A percentile compares a stretch with the other conserved stretches of the same genome.
These are phyloP conservation scores for Ficedula albicollis DNA, from an alignment of 2,797 vertebrate species.

Conservation along the genomic window DNA sequence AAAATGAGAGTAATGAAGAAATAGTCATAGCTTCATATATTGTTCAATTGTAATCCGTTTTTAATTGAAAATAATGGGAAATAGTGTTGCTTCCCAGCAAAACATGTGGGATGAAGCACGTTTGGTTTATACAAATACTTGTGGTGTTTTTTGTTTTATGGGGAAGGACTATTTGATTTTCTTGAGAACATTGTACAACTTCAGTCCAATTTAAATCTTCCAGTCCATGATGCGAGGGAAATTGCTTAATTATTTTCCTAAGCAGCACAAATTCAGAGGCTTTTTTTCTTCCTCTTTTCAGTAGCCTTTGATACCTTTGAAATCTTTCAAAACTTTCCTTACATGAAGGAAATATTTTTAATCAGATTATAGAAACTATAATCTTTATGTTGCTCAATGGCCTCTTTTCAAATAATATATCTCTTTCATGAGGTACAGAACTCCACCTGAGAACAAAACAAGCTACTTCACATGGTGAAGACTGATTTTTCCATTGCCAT, in stretches of 20 bases:
- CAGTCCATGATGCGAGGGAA: not conserved
- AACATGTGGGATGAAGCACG: not conserved
- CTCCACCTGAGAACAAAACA: not conserved
- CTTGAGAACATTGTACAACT: not conserved
- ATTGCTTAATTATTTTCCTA: not conserved
- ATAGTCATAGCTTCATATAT: not conserved
- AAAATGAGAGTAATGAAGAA: not conserved
- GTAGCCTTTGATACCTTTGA: not conserved
- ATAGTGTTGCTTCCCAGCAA: not conserved
- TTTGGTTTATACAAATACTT: not conserved
- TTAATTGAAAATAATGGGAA: not conserved
- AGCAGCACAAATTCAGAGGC: not conserved
- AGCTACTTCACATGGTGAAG: not conserved
- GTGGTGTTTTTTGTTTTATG: too few species aligned
- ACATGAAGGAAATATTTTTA: not conserved
- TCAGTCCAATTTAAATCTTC: not conserved
- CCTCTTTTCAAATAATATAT: not conserved
- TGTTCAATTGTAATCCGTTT: not conserved
- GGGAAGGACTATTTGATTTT: not conserved
- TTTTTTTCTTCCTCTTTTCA: not conserved
- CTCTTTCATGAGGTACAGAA: not conserved
- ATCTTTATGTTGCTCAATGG: not conserved
- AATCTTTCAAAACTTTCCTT: not conserved
- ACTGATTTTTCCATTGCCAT: not conserved
- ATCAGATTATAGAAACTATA: not conserved